phyloP scores from a whole-genome alignment of 2,797 vertebrate genomes.

The Zenarchopterus dispar region DNA sequence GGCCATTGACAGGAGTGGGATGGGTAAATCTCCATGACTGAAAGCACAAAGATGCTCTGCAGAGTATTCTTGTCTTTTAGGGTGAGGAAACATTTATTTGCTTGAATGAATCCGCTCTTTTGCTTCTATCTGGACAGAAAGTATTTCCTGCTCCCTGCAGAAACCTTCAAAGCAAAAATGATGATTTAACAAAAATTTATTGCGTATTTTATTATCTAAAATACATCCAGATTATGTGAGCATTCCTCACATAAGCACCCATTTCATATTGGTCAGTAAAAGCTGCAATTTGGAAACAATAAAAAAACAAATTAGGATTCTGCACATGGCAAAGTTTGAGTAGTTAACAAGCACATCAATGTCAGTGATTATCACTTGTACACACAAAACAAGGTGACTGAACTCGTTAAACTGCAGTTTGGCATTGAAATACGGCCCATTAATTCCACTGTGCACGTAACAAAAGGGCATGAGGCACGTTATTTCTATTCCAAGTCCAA shows the following conservation, averaged over 20 bases:
- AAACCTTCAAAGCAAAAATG: no score
- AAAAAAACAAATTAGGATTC: conserved; percentile 13
- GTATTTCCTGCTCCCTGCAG: no score
- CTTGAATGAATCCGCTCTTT: conserved; percentile 40
- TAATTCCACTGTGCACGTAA: conserved; percentile 33
- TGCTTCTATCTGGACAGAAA: no score
- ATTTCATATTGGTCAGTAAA: conserved; percentile 17
- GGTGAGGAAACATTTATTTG: conserved; percentile 45
- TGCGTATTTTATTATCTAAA: no score
- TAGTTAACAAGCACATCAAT: conserved; percentile 61
- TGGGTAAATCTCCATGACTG: conserved; percentile 48
- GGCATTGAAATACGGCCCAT: conserved; percentile 47
- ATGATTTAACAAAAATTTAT: no score
- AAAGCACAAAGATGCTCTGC: conserved; percentile 46
- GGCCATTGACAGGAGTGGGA: conserved; percentile 13
- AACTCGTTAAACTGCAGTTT: conserved; percentile 65
- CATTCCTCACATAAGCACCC: neutral
- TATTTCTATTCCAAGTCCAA: conserved; percentile 33
- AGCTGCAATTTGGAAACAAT: conserved; percentile 6
- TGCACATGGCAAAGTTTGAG: conserved; percentile 20
- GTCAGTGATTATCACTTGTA: conserved; percentile 58
- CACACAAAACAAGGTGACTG: conserved; percentile 62
- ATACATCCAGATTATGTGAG: no score
- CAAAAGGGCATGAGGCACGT: conserved; percentile 40
- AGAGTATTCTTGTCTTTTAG: conserved; percentile 36